Percentiles rank a stretch among this genome's conserved stretches.
Evolutionary conservation across 1,140 invertebrate genomes (phyloP).

Genomic region (Papilio xuthus): DNA sequence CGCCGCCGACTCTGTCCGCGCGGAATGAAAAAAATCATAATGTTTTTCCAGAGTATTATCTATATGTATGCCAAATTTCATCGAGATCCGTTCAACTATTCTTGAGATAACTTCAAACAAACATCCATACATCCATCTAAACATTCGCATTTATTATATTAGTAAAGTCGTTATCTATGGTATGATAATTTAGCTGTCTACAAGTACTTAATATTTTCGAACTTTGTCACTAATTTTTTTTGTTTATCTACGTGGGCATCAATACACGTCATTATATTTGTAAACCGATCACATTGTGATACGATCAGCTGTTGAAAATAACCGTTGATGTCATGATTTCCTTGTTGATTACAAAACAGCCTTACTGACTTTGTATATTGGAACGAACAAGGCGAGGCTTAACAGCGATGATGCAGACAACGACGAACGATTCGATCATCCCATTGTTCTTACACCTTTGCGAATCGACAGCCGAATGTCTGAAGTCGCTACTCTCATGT

Average conservation of each 20-base stretch:
- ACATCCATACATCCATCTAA: no score
- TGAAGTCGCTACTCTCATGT: not conserved
- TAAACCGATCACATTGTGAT: conserved; percentile 19
- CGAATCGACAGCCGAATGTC: conserved; percentile 1
- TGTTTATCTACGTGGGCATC: conserved; percentile 1
- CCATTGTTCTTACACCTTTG: conserved; percentile 14
- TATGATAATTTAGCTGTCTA: not conserved
- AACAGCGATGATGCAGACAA: conserved; percentile 15
- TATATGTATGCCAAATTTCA: no score
- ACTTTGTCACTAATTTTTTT: not conserved
- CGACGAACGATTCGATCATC: conserved; percentile 11
- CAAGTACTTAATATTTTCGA: not conserved
- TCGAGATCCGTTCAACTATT: no score
- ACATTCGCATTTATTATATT: no score
- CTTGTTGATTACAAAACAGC: conserved; percentile 14
- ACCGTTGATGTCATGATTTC: conserved; percentile 32
- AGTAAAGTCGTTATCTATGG: no score
- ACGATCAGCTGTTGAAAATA: conserved; percentile 31
- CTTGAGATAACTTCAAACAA: no score
- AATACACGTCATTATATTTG: conserved; percentile 2
- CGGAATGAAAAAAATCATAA: no score
- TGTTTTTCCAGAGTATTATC: no score
- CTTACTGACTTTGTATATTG: conserved; percentile 9
- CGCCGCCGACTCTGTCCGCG: no score
- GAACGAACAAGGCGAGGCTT: not conserved